A percentile compares a stretch with the other conserved stretches of the same genome.
Conservation (phyloP, 2,888 invertebrate species). For the Monoplex corrugatus region DNA sequence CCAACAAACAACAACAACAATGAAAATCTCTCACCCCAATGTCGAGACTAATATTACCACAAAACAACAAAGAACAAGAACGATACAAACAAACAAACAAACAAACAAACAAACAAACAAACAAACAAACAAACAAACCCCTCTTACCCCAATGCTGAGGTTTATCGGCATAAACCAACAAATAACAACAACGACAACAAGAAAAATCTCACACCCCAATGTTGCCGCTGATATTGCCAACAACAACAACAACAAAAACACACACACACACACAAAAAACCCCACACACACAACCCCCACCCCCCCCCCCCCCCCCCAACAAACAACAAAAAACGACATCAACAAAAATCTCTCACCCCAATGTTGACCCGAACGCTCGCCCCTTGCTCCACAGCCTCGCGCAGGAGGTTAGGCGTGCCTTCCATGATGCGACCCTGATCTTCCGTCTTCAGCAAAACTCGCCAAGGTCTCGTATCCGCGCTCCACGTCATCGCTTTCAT, state of each 20-base stretch:
- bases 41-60: no score
- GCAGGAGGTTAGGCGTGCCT: constrained; percentile 43
- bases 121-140: background rate
- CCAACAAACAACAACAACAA: no score
- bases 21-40: no score
- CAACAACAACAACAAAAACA: no score
- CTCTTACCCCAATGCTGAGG: constrained; percentile 42
- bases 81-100: no score
- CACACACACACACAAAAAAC: background rate
- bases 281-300: background rate
- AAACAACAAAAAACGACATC: background rate
- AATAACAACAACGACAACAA: no score
- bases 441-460: constrained; percentile 48
- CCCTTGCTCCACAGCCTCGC: constrained; percentile 48
- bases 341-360: constrained; percentile 9
- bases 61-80: no score
- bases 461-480: constrained; percentile 56
- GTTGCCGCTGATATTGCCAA: no score
- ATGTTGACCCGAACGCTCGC: constrained; percentile 54
- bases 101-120: background rate
- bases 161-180: no score
- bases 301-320: background rate
- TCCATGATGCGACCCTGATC: constrained; percentile 51
- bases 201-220: no score
- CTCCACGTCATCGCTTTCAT: constrained; percentile 50